phyloP scores from a whole-genome alignment of 2,797 vertebrate species.

The Nothura maculosa region DNA sequence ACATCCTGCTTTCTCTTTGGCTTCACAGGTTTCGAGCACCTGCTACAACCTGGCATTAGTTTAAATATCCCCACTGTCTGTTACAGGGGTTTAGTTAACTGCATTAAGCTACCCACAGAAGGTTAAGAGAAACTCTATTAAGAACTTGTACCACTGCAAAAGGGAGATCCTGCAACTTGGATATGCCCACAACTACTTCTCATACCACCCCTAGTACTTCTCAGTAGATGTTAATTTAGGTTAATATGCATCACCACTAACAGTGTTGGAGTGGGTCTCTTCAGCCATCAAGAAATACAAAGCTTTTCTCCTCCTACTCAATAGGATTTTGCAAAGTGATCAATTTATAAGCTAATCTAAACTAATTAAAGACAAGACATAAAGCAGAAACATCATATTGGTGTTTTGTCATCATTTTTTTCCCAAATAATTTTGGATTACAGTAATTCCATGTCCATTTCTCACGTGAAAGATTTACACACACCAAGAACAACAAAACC shows the following conservation, averaged over 20 bases:
- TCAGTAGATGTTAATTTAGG: neutral
- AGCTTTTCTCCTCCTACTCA: neutral
- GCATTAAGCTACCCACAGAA: neutral
- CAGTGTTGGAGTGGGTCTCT: neutral
- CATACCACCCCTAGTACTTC: neutral
- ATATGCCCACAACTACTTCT: neutral
- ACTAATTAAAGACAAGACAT: neutral
- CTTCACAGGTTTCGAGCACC: neutral
- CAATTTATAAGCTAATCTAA: neutral
- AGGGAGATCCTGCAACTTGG: neutral
- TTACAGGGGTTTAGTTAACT: neutral
- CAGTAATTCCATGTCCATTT: neutral
- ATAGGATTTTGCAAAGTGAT: neutral
- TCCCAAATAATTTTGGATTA: accelerated
- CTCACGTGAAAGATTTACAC: neutral
- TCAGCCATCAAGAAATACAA: neutral
- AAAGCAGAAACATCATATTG: neutral
- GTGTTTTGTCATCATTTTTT: neutral
- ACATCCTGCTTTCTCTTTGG: neutral
- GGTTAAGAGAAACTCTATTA: neutral
- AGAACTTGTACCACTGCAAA: neutral
- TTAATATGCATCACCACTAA: neutral
- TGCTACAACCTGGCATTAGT: neutral
- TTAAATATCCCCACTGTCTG: neutral
- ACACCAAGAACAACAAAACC: neutral